Evolutionary conservation across 2,888 invertebrate species (phyloP).

Genomic region (Dilophus febrilis): DNA sequence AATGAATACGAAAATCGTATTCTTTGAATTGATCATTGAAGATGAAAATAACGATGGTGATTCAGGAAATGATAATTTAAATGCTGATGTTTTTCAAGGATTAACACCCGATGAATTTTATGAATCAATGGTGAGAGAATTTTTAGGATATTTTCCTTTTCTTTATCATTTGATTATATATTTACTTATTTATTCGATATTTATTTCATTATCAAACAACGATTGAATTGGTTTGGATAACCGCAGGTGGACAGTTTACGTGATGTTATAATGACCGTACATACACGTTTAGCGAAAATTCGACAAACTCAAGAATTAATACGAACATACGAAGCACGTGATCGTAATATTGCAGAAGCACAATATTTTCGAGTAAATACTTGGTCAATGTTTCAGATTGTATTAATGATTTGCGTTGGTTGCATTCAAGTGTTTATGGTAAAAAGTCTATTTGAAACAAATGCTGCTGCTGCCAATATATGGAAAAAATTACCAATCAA

Average conservation of each 20-base stretch:
- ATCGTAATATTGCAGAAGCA: constrained; percentile 64
- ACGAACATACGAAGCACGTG: constrained; percentile 59
- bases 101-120: constrained; percentile 36
- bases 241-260: constrained; percentile 44
- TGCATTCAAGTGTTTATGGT: constrained; percentile 61
- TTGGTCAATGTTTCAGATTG: constrained; percentile 58
- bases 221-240: no score
- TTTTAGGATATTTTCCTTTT: no score
- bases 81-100: constrained; percentile 29
- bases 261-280: constrained; percentile 45
- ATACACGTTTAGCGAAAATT: constrained; percentile 40
- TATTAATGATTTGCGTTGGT: constrained; percentile 55
- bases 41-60: constrained; percentile 33
- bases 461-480: constrained; percentile 24
- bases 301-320: constrained; percentile 50
- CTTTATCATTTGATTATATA: no score
- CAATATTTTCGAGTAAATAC: constrained; percentile 66
- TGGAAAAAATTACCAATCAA: constrained; percentile 24
- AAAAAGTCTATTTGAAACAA: constrained; percentile 56
- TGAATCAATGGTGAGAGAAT: constrained; percentile 32
- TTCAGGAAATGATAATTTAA: constrained; percentile 34
- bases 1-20: constrained; percentile 69
- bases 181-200: no score
- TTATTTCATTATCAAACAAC: no score
- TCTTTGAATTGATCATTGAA: constrained; percentile 59